Evolutionary conservation across 2,113 vertebrate species (phyloP).

Genomic region (Plecturocebus donacophilus): DNA sequence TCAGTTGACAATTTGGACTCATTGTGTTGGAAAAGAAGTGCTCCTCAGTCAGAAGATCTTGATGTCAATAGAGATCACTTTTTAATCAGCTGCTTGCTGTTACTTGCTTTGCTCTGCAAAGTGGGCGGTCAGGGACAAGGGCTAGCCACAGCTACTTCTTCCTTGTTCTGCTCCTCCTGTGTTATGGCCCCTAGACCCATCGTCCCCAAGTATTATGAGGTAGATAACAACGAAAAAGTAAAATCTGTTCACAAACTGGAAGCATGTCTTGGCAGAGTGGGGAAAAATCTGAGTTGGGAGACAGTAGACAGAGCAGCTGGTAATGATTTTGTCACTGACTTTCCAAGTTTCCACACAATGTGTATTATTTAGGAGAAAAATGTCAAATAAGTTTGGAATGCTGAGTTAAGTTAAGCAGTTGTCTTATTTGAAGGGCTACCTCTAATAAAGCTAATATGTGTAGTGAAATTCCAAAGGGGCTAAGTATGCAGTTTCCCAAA

Average conservation of each 20-base stretch:
- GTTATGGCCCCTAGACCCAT: not conserved
- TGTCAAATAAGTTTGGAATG: not conserved
- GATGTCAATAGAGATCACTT: not conserved
- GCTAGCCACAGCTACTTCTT: not conserved
- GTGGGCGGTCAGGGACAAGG: not conserved
- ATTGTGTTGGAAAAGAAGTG: not conserved
- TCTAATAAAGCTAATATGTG: not conserved
- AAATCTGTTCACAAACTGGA: not conserved
- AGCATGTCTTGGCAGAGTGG: not conserved
- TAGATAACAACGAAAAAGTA: not conserved
- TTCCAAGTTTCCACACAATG: not conserved
- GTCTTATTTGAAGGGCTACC: not conserved
- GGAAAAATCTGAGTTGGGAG: not conserved
- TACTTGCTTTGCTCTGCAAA: not conserved
- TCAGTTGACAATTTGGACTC: not conserved
- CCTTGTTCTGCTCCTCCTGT: not conserved
- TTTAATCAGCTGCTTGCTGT: slow-evolving; percentile 6
- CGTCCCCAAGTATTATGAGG: not conserved
- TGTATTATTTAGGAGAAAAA: not conserved
- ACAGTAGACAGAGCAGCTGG: not conserved
- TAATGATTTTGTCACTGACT: not conserved
- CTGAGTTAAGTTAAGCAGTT: not conserved
- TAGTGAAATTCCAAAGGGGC: not conserved
- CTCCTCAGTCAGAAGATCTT: not conserved
- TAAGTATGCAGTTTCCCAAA: not conserved